phyloP scores from a whole-genome alignment of 2,888 invertebrate genomes.

The Scaeva pyrastri region DNA sequence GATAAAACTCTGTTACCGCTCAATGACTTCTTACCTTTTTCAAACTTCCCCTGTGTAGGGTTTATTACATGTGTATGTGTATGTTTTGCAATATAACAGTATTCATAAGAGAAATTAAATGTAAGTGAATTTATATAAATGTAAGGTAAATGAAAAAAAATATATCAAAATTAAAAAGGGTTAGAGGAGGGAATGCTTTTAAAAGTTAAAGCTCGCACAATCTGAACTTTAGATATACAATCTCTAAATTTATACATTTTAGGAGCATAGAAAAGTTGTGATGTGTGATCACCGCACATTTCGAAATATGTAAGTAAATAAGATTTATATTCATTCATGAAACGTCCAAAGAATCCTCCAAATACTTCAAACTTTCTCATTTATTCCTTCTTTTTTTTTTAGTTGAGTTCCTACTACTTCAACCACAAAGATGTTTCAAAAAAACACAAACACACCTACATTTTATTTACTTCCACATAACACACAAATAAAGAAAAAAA shows the following conservation, averaged over 20 bases:
- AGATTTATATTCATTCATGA: too few relatives aligned
- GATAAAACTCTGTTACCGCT: neutral
- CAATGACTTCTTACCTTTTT: neutral
- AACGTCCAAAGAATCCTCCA: too few relatives aligned
- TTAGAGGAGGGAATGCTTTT: neutral
- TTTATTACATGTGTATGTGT: neutral
- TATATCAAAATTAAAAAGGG: conserved; percentile 3
- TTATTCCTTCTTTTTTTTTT: too few relatives aligned
- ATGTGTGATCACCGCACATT: too few relatives aligned
- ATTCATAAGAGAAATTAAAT: conserved; percentile 19
- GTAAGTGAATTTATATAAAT: conserved; percentile 17
- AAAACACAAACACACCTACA: neutral
- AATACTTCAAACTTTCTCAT: too few relatives aligned
- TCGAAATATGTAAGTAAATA: too few relatives aligned
- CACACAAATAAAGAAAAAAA: neutral
- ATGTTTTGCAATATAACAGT: conserved; percentile 8
- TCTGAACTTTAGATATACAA: too few relatives aligned
- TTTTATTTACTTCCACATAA: neutral
- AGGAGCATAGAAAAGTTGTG: too few relatives aligned
- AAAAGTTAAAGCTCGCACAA: too few relatives aligned
- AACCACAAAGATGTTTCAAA: neutral
- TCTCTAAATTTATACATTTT: too few relatives aligned
- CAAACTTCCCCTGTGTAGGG: neutral
- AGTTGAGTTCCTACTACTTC: too few relatives aligned
- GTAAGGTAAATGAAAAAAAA: conserved; percentile 2